A percentile compares a stretch with the other conserved stretches of the same genome.
Conservation (phyloP, 2,888 invertebrate genomes). For the Conus canariensis region DNA sequence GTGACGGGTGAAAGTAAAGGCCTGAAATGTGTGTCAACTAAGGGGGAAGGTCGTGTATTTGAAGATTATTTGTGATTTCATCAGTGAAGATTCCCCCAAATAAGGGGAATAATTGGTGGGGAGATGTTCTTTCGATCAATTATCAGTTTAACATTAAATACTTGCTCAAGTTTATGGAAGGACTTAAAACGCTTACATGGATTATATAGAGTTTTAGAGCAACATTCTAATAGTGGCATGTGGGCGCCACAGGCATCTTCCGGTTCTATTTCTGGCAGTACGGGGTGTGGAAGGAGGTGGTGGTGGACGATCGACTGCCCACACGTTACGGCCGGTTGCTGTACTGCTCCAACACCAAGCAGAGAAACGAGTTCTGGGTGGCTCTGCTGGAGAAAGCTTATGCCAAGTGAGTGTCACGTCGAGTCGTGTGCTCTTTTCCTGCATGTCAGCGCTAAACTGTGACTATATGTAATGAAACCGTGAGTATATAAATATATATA, state of each 20-base stretch:
- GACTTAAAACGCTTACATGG: too few species aligned
- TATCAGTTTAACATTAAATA: too few species aligned
- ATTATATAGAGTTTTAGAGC: too few species aligned
- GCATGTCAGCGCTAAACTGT: neutral
- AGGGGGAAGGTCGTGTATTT: too few species aligned
- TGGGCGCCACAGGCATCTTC: conserved; percentile 51
- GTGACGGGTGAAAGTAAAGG: too few species aligned
- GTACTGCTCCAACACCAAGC: conserved; percentile 50
- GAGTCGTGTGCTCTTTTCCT: neutral
- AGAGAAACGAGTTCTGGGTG: conserved; percentile 57
- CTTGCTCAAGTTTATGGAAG: too few species aligned
- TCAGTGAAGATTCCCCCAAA: too few species aligned
- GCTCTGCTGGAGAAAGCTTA: conserved; percentile 65
- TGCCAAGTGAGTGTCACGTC: conserved; percentile 59
- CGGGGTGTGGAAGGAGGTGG: conserved; percentile 56
- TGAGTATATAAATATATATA: neutral
- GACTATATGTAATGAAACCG: neutral
- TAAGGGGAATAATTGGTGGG: too few species aligned
- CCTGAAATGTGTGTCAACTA: too few species aligned
- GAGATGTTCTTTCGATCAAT: too few species aligned
- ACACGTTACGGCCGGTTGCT: conserved; percentile 49
- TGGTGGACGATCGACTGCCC: conserved; percentile 57
- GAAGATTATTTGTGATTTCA: too few species aligned
- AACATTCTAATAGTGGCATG: too few species aligned
- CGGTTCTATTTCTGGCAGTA: conserved; percentile 57